Evolutionary conservation across 2,113 vertebrate genomes (phyloP).

Genomic region (Peromyscus maniculatus): DNA sequence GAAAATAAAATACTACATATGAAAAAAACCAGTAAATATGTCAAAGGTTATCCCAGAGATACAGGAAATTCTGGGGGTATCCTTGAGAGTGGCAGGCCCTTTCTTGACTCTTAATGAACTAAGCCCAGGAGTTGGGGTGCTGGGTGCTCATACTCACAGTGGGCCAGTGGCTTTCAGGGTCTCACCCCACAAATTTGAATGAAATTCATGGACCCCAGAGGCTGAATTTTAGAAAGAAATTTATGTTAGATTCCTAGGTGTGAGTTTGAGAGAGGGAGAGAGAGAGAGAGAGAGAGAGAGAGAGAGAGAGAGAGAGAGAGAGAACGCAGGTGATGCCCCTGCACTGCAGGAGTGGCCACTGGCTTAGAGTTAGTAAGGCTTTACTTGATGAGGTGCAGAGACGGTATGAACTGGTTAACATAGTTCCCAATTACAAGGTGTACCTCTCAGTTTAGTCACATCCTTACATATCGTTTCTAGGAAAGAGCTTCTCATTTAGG

Average conservation of each 20-base stretch:
- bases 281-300: too few relatives aligned
- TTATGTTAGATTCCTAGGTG: background rate
- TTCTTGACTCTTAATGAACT: background rate
- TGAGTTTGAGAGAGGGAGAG: too few relatives aligned
- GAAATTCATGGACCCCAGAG: background rate
- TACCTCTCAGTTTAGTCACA: background rate
- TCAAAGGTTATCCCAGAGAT: background rate
- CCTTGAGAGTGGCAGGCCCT: background rate
- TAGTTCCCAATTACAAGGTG: background rate
- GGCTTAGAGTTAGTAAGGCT: background rate
- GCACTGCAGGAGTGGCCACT: background rate
- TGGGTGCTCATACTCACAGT: background rate
- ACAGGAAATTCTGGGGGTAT: background rate
- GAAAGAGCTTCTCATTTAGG: background rate
- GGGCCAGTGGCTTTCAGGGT: background rate
- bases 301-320: background rate
- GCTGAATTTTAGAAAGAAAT: background rate
- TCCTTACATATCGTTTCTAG: background rate
- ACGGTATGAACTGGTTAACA: background rate
- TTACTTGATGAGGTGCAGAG: background rate
- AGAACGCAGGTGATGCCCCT: too few relatives aligned
- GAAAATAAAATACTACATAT: background rate
- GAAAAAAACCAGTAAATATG: background rate
- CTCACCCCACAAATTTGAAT: background rate
- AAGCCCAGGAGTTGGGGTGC: background rate